Base-by-base conservation (phyloP, 1,140 invertebrate species). In the Nebria ingens region DNA sequence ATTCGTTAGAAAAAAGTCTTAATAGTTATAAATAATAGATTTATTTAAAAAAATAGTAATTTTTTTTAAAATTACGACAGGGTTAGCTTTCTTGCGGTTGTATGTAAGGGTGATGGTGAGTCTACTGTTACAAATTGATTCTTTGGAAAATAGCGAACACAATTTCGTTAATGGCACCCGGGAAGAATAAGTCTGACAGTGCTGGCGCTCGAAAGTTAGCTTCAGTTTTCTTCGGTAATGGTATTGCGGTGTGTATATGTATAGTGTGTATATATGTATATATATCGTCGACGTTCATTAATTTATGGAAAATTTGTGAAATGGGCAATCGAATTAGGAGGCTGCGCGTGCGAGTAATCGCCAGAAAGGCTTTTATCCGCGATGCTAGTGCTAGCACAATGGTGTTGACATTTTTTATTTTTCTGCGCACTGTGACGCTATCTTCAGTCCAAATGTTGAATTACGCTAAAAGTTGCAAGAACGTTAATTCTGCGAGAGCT, bases 251-350 rank as follows among this genome's bases (percentile, higher is more conserved):
- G 25, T 13, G 25, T 4, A n/a, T n/a, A n/a, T n/a, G n/a, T n/a
- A n/a, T n/a, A n/a, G n/a, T n/a, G n/a, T n/a, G n/a, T n/a, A n/a
- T n/a, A n/a, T n/a, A n/a, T n/a, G n/a, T n/a, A n/a, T 4, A 29
- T 29, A 6, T 45, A 45, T 45, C 17, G 40, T 17, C 15, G 40
- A 17, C 15, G 40, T 17, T 45, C 40, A 45, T 45, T 45, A 45
- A 45, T 45, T 45, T 45, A 45, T 45, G 40, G 40, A 45, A 45
- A 45, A 45, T 45, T 45, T 45, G 40, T 45, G 17, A 45, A 45
- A 45, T 17, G 40, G 40, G 9, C 40, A 45, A 45, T 45, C 40
- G 40, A 45, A 45, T 45, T 45, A 45, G 40, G 17, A 17, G 17
- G 40, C n/a, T n/a, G n/a, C n/a, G 40, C 40, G 40, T 17, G 17